Evolutionary conservation across 2,888 invertebrate species (phyloP).

Genomic region (Spatulosminthurus flaviceps): DNA sequence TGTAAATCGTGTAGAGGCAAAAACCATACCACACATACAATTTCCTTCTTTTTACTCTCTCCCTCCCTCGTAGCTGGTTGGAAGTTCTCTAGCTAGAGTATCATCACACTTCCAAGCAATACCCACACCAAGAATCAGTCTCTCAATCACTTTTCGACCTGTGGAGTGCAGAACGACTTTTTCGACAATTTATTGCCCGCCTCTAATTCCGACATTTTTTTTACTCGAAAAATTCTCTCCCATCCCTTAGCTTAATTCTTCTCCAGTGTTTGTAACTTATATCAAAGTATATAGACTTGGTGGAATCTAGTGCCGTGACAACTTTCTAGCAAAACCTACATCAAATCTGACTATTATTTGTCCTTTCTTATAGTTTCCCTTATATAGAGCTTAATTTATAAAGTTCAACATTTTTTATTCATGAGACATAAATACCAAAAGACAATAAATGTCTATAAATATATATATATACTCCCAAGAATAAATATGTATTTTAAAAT

Average conservation of each 20-base stretch:
- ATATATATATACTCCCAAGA: no score
- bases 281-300: no score
- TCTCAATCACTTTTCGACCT: slow-evolving; percentile 40
- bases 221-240: background rate
- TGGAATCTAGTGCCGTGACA: no score
- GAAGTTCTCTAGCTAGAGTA: background rate
- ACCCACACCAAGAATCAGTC: background rate
- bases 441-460: no score
- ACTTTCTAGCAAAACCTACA: no score
- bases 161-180: slow-evolving; percentile 54
- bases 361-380: no score
- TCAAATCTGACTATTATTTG: no score
- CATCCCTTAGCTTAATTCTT: background rate
- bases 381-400: no score
- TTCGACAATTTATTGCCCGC: slow-evolving; percentile 51
- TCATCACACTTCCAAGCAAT: background rate
- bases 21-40: background rate
- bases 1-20: background rate
- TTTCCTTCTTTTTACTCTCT: slow-evolving; percentile 5
- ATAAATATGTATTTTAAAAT: no score
- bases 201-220: background rate
- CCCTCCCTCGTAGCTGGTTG: no score
- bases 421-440: no score
- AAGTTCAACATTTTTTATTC: no score
- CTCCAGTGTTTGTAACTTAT: background rate